phyloP scores from a whole-genome alignment of 2,113 vertebrate species.

The Campylorhamphus procurvoides region DNA sequence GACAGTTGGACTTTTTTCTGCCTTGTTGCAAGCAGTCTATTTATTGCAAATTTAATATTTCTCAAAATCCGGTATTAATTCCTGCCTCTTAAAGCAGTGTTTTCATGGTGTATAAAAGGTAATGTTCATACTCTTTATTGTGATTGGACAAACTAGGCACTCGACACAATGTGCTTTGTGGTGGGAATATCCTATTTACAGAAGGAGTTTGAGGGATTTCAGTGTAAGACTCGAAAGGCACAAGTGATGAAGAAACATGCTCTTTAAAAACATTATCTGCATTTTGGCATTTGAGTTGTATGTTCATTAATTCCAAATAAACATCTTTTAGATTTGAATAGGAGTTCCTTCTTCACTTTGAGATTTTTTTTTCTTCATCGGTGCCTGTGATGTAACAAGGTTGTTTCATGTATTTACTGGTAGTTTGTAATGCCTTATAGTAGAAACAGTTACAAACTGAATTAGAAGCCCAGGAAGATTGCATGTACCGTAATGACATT shows the following conservation, averaged over 20 bases:
- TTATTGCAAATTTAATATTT: neutral
- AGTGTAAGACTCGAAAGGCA: neutral
- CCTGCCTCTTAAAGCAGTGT: neutral
- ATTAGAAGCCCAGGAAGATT: neutral
- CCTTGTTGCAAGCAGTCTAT: neutral
- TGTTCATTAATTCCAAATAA: neutral
- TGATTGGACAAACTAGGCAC: neutral
- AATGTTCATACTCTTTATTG: neutral
- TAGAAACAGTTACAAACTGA: neutral
- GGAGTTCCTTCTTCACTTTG: neutral
- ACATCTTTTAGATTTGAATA: neutral
- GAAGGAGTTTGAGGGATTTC: neutral
- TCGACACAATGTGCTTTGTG: neutral
- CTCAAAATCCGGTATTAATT: neutral
- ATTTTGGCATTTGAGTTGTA: neutral
- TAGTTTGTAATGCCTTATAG: neutral
- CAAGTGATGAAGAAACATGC: neutral
- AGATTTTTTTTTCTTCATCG: neutral
- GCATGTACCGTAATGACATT: neutral
- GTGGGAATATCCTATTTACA: neutral
- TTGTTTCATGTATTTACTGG: neutral
- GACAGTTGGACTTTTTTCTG: neutral
- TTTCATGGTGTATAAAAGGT: neutral
- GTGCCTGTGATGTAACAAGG: neutral
- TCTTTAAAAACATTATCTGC: neutral